Evolutionary conservation across 2,888 invertebrate species (phyloP), one percentile per base, ranked within the genome.

Genomic region (Empis stercorea): DNA sequence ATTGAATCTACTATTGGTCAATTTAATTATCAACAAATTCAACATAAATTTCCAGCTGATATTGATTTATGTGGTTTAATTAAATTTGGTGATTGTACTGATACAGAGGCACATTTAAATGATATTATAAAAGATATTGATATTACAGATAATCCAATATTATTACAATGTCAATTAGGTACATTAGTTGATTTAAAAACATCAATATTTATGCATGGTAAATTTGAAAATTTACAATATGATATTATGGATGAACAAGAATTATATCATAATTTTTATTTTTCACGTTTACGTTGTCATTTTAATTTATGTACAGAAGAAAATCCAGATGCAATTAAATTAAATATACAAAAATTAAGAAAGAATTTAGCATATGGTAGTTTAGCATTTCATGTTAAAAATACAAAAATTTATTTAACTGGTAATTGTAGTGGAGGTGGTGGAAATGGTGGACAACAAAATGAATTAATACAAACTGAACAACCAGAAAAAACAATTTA

Each of bases 111-210:
- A 4, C 76, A 78, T 58, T 70, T 80, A 23, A 78, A 76, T 60
- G 78, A 79, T 62, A 74, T 76, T 55, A 62, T 77, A 37, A 76
- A 78, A 65, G 79, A 83, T 66, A 80, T 87, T 48, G 82, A 85
- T 62, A 81, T 86, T 57, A 86, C 86, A 44, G 86, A 87, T 60
- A 86, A 85, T 68, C 86, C 86, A 4, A 71, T 86, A 48, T 72
- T 84, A 45, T 68, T 87, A 38, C 72, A 73, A 48, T 73, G 75
- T 55, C 71, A 71, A 16, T 65, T 76, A 51, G 73, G 76, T 14
- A 75, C 74, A 53, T 68, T 74, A n/a, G 66, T 71, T 16, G 74
- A 76, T 13, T 66, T 85, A 56, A 74, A 76, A 59, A 76, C 83
- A 11, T 79, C 79, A 54, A 79, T 83, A 61, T 73, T 81, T 52